phyloP scores from a whole-genome alignment of 2,888 invertebrate genomes.

The Bedellia somnulentella region DNA sequence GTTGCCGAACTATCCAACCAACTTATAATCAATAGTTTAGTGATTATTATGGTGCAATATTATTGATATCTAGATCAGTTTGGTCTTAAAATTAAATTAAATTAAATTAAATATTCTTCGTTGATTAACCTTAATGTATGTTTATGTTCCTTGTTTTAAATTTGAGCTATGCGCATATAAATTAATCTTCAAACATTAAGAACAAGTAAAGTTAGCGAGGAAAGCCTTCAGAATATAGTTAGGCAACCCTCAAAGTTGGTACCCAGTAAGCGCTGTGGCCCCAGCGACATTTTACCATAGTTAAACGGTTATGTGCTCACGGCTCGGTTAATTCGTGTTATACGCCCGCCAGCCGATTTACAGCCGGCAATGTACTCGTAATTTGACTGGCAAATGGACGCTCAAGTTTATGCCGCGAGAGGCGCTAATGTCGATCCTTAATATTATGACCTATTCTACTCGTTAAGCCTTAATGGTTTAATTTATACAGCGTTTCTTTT shows the following conservation, averaged over 20 bases:
- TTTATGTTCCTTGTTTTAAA: too few relatives aligned
- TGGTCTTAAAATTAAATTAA: too few relatives aligned
- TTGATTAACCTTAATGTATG: too few relatives aligned
- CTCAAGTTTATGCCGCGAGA: constrained; percentile 1
- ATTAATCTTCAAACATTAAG: neutral
- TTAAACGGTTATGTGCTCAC: constrained; percentile 32
- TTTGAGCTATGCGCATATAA: too few relatives aligned
- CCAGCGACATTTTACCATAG: constrained; percentile 22
- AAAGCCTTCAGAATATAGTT: neutral
- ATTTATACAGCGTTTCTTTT: too few relatives aligned
- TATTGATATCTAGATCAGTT: too few relatives aligned
- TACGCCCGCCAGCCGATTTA: constrained; percentile 16
- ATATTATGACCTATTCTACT: constrained; percentile 2
- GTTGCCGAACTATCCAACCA: constrained; percentile 15
- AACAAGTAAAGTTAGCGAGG: neutral
- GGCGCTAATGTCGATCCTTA: constrained; percentile 3
- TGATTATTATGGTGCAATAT: constrained; percentile 11
- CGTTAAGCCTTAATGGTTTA: too few relatives aligned
- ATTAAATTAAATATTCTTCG: too few relatives aligned
- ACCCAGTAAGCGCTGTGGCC: constrained; percentile 2
- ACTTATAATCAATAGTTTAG: neutral
- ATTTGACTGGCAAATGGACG: constrained; percentile 2
- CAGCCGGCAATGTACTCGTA: constrained; percentile 20
- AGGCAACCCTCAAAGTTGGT: neutral
- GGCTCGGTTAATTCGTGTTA: constrained; percentile 24